Evolutionary conservation across 2,888 invertebrate genomes (phyloP), one percentile per base, ranked within the genome.

Genomic region (Hesperia comma): DNA sequence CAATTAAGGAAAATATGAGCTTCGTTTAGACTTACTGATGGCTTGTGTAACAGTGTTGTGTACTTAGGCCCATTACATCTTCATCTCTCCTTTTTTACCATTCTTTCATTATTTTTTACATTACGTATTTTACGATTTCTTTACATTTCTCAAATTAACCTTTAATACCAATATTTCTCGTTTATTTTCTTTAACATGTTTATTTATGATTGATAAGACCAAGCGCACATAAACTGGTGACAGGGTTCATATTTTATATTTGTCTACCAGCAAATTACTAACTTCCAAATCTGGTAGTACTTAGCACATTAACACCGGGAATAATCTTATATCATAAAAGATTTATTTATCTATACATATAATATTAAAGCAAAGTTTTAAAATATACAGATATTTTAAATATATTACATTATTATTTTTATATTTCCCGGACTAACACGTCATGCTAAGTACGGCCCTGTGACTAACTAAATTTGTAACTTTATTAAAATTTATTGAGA

Each of bases 1-100:
- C 77, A 85, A 78, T 87, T 92, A 92, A 92, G 91, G 89, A 88
- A 91, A 90, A 90, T 84, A 92, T 90, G 92, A 92, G 92, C 92
- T 92, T 92, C 84, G 79, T 91, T 90, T 90, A 92, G 92, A 89
- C 79, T 90, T 81, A 92, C 87, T 84, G 87, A 88, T 87, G 88
- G 92, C 92, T 91, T 91, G 80, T 87, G 86, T 89, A 84, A 85
- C 85, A 81, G 84, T 86, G 87, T 86, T 87, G 85, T 87, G 86
- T 87, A 85, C 77, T 77, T 79, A 76, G 78, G 53, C 72, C 74
- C 75, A 81, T 78, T 72, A 71, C 67, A 71, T 75, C 79, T 77
- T 80, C 75, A 71, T 79, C 79, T 74, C 77, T 72, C 74, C 72
- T 72, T 72, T 58, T 64, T 64, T 26, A 60, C 43, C 74, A 78